These are phyloP conservation scores for Eupsittula cactorum DNA, from an alignment of 2,113 vertebrate genomes.

Conservation along the genomic window DNA sequence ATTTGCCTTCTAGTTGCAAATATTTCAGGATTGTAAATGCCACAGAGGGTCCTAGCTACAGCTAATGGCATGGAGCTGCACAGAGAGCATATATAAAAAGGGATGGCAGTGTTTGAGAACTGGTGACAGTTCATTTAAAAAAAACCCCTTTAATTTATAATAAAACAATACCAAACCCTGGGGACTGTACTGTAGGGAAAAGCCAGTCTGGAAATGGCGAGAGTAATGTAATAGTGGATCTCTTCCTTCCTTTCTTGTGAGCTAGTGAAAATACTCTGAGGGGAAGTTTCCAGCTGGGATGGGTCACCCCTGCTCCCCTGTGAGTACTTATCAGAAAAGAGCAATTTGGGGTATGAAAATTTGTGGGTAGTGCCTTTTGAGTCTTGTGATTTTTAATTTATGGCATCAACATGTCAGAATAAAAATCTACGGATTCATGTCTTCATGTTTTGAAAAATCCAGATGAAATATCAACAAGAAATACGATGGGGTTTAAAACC, in stretches of 20 bases:
- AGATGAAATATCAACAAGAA: neutral
- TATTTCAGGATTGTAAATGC: constrained; percentile 39
- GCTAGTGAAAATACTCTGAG: neutral
- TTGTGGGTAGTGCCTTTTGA: neutral
- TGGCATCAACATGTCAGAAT: neutral
- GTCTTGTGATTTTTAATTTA: neutral
- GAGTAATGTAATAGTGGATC: neutral
- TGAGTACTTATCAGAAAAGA: neutral
- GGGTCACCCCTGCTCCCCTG: neutral
- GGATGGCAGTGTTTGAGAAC: neutral
- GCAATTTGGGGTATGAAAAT: neutral
- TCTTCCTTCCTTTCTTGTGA: neutral
- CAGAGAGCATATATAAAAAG: neutral
- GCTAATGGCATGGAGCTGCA: neutral
- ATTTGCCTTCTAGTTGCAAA: constrained; percentile 36
- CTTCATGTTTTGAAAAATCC: neutral
- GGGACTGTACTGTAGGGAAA: neutral
- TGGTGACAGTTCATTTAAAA: neutral
- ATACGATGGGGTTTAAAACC: neutral
- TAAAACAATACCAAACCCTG: neutral
- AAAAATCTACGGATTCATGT: neutral
- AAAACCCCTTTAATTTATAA: neutral
- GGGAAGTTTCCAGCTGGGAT: neutral
- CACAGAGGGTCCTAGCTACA: neutral
- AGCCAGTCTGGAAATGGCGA: neutral